Percentiles rank a stretch among this genome's conserved stretches.
phyloP scores from a whole-genome alignment of 1,140 invertebrate species.

The Eupristina koningsbergeri region DNA sequence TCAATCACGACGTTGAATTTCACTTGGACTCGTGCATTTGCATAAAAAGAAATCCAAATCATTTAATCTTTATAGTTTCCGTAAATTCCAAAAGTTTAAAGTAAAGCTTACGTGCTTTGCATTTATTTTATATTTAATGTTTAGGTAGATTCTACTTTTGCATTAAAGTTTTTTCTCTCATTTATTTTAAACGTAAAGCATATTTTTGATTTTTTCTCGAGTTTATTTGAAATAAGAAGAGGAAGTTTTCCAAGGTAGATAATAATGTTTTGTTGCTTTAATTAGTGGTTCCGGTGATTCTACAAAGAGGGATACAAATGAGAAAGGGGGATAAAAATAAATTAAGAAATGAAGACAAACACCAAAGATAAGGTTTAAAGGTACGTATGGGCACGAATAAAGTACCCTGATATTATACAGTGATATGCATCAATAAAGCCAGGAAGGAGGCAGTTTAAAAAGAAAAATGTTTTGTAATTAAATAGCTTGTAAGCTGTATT shows the following conservation, averaged over 20 bases:
- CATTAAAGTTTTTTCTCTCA: background rate
- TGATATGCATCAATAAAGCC: background rate
- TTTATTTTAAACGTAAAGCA: background rate
- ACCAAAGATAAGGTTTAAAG: constrained; percentile 23
- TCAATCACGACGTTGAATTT: background rate
- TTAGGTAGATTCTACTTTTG: background rate
- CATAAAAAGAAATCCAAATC: background rate
- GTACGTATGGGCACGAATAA: background rate
- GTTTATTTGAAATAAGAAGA: background rate
- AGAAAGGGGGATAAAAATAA: constrained; percentile 12
- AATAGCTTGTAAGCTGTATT: background rate
- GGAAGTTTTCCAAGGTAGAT: background rate
- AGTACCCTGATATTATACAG: background rate
- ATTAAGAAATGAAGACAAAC: constrained; percentile 40
- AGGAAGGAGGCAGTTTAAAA: background rate
- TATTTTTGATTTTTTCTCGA: background rate
- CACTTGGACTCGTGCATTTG: background rate
- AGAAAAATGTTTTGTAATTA: background rate
- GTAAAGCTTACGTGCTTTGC: background rate
- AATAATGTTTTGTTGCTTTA: constrained; percentile 22
- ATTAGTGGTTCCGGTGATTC: constrained; percentile 26
- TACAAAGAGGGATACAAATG: background rate
- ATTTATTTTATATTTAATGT: background rate
- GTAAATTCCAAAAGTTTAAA: background rate
- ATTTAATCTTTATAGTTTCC: background rate